These are phyloP conservation scores for Trematomus loennbergii DNA, from an alignment of 2,113 vertebrate genomes.

Conservation along the genomic window DNA sequence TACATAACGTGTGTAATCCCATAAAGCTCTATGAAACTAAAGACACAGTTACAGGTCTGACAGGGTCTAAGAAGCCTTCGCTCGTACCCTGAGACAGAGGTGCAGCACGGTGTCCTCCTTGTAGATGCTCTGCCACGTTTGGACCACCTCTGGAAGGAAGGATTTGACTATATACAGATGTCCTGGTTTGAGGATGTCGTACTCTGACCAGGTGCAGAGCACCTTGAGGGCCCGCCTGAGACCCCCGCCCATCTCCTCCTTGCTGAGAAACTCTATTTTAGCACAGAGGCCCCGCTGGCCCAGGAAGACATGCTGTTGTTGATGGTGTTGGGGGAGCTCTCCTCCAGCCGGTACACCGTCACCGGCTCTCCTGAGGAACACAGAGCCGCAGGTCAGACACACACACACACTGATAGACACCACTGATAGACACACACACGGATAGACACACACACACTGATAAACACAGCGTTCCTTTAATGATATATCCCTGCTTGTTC, in stretches of 20 bases:
- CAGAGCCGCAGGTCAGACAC: background rate
- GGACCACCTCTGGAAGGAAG: constrained; percentile 96
- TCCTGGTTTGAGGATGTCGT: constrained; percentile 95
- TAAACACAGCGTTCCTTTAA: background rate
- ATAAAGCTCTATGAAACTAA: background rate
- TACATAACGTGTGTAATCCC: background rate
- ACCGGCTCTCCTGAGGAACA: constrained; percentile 91
- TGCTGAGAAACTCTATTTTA: constrained; percentile 98
- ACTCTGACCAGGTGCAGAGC: constrained; percentile 97
- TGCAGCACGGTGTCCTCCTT: constrained; percentile 97
- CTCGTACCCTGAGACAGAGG: constrained; percentile 94
- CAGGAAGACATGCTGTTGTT: constrained; percentile 99
- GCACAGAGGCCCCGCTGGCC: constrained; percentile 97
- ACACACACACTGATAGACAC: too few relatives aligned
- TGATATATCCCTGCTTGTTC: too few relatives aligned
- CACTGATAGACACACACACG: too few relatives aligned
- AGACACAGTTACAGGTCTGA: background rate
- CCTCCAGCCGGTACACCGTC: constrained; percentile 96
- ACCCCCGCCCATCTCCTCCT: constrained; percentile 98
- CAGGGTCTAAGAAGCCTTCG: background rate
- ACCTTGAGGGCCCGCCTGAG: constrained; percentile 96
- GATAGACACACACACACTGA: background rate
- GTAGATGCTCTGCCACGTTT: constrained; percentile 97
- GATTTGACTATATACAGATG: constrained; percentile 99
- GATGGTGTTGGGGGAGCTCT: constrained; percentile 96